These are phyloP conservation scores for Unio delphinus DNA, from an alignment of 2,888 invertebrate species.

Conservation along the genomic window DNA sequence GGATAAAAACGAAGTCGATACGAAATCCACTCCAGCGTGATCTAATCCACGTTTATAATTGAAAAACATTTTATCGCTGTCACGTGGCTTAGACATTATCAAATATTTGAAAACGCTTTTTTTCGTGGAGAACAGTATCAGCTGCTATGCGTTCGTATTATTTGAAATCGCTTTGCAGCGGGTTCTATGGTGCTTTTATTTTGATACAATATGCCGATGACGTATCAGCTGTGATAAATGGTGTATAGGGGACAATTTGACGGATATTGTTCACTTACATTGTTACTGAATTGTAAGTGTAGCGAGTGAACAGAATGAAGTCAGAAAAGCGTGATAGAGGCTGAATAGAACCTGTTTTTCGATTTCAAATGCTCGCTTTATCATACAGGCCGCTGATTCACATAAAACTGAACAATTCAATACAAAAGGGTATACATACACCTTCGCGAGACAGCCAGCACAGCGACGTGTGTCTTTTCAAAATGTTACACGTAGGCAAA, in stretches of 20 bases:
- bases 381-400: too few species aligned
- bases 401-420: too few species aligned
- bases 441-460: too few species aligned
- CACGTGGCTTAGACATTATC: conserved; percentile 33
- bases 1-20: too few species aligned
- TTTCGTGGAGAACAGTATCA: conserved; percentile 11
- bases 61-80: conserved; percentile 27
- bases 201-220: conserved; percentile 22
- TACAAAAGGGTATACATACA: too few species aligned
- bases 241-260: conserved; percentile 30
- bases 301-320: conserved; percentile 20
- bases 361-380: conserved; percentile 1
- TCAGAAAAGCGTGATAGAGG: conserved; percentile 25
- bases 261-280: conserved; percentile 25
- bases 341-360: conserved; percentile 11
- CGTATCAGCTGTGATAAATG: conserved; percentile 27
- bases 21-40: not conserved
- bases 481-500: too few species aligned
- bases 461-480: too few species aligned
- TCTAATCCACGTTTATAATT: conserved; percentile 32
- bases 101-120: conserved; percentile 35
- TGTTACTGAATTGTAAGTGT: conserved; percentile 30
- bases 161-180: conserved; percentile 21
- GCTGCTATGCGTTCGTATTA: conserved; percentile 10
- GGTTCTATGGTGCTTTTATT: conserved; percentile 8